Evolutionary conservation across 1,140 invertebrate species (phyloP), one percentile per base, ranked within the genome.

Genomic region (Cotesia glomerata): DNA sequence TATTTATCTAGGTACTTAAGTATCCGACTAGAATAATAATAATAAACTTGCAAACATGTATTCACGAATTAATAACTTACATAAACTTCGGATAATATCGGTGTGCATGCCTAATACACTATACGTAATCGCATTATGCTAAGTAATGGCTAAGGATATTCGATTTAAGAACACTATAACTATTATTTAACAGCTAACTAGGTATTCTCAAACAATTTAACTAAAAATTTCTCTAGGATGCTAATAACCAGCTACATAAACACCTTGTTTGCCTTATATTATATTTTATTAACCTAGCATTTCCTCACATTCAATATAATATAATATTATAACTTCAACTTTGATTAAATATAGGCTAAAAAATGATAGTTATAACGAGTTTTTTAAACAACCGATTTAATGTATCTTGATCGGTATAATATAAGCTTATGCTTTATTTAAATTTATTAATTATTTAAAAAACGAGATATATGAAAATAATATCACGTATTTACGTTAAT

Each of bases 31-130:
- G 3, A 26, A 26, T 26, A 26, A 26, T 26, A 26, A 54, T 67
- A 67, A 67, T 14, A 67, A 51, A 36, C 34, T 4, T 65, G 39
- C 3, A 51, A n/a, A 36, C 49, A 26, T 65, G 51, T 32, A 52
- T 54, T 36, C 62, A 67, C 49, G 32, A 49, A 26, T 49, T 18
- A 67, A 67, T 11, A 9, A 67, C 65, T 67, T 67, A 67, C 49
- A 49, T 67, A 67, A 67, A 67, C 3, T 54, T 49, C 34, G 65
- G 65, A 54, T 67, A 67, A 67, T 54, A 67, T 54, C 65, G 65
- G 52, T 32, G 52, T 18, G 49, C 52, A 52, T 67, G 9, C 39
- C 4, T 45, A 26, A 26, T 26, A 26, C 26, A 45, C 39, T 7
- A 45, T 67, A 67, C 65, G 65, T 67, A 67, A 67, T 67, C 65